Percentiles rank a stretch among this genome's conserved stretches.
Conservation (phyloP, 2,888 invertebrate genomes). For the Lasius fuliginosus region DNA sequence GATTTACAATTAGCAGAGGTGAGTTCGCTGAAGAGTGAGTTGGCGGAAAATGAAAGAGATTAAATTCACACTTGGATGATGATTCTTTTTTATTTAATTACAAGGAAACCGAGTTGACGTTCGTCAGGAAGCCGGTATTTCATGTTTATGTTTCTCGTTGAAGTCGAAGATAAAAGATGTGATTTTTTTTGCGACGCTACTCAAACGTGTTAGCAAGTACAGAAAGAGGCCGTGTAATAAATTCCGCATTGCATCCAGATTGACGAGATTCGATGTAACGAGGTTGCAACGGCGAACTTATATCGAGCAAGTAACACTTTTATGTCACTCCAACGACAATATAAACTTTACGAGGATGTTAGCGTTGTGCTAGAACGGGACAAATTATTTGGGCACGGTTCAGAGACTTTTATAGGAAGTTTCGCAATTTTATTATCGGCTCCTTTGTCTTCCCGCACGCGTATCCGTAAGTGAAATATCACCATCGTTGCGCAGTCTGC, state of each 20-base stretch:
- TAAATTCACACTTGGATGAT: neutral
- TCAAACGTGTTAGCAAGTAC: conserved; percentile 3
- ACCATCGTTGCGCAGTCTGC: conserved; percentile 7
- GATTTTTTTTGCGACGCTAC: neutral
- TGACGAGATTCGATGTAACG: conserved; percentile 13
- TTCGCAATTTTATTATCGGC: conserved; percentile 58
- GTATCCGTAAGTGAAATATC: conserved; percentile 47
- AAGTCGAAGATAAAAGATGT: conserved; percentile 21
- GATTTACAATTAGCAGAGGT: neutral
- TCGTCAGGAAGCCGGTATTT: neutral
- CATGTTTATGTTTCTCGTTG: neutral
- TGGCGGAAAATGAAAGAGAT: neutral
- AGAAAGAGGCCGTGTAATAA: neutral
- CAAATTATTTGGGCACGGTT: conserved; percentile 62
- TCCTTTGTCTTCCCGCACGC: conserved; percentile 36
- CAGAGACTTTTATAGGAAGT: conserved; percentile 56
- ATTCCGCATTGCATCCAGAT: neutral
- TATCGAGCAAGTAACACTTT: conserved; percentile 59
- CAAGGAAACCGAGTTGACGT: conserved; percentile 12
- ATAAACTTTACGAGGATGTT: conserved; percentile 47
- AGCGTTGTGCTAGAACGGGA: conserved; percentile 15
- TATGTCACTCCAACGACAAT: conserved; percentile 63
- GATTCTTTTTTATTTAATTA: conserved; percentile 31
- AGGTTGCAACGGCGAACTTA: neutral
- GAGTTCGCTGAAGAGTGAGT: neutral